Percentiles rank a stretch among this genome's conserved stretches.
Conservation (phyloP, 2,113 vertebrate genomes). For the Picathartes gymnocephalus region DNA sequence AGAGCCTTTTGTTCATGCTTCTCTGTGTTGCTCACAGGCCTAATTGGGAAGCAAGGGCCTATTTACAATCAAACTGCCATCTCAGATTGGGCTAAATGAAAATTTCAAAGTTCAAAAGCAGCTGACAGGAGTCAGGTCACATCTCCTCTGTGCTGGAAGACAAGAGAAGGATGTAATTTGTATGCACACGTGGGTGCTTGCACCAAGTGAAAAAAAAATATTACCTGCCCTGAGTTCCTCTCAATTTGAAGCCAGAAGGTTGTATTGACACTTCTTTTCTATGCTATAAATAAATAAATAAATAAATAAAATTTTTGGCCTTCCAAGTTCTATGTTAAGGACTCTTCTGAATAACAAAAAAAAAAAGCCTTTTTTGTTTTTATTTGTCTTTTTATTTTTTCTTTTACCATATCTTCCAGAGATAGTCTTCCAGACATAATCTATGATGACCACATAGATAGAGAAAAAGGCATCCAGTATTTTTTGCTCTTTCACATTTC, state of each 20-base stretch:
- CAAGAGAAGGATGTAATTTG: neutral
- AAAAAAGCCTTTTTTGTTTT: neutral
- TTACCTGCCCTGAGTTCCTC: neutral
- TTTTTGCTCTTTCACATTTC: neutral
- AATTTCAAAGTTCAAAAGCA: neutral
- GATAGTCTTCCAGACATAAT: neutral
- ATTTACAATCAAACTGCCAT: neutral
- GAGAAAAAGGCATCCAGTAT: accelerated
- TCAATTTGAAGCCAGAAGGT: neutral
- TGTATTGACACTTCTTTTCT: neutral
- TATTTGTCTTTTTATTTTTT: neutral
- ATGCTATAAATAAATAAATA: neutral
- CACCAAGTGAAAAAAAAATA: neutral
- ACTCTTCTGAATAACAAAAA: neutral
- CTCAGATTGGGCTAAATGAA: neutral
- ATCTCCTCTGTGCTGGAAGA: neutral
- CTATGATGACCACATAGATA: neutral
- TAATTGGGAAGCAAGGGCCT: neutral
- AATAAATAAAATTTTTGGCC: neutral
- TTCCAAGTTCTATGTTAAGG: neutral
- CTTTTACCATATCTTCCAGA: neutral
- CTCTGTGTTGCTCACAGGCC: neutral
- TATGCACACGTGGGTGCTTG: neutral
- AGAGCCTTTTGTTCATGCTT: neutral
- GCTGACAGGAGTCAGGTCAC: neutral